Evolutionary conservation across 2,888 invertebrate genomes (phyloP).

Genomic region (Amphimallon solstitiale): DNA sequence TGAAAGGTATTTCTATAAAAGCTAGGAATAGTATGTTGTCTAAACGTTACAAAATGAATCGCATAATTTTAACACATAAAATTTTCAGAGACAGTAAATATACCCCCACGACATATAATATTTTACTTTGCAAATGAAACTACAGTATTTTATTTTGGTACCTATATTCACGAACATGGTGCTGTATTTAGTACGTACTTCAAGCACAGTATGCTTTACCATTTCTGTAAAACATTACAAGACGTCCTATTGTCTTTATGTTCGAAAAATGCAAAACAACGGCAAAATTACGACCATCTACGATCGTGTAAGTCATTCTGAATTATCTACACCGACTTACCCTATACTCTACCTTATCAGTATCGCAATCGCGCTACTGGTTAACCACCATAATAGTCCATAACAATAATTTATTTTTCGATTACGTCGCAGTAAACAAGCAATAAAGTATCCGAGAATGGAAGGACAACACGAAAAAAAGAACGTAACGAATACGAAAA

Average conservation of each 20-base stretch:
- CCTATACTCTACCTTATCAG: conserved; percentile 26
- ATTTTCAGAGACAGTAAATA: no score
- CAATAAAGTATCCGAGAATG: conserved; percentile 37
- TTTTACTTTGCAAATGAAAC: background rate
- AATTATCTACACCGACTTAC: conserved; percentile 24
- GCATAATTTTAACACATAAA: no score
- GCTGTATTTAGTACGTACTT: no score
- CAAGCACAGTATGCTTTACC: conserved; percentile 6
- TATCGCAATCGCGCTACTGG: conserved; percentile 33
- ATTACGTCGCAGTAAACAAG: conserved; percentile 39
- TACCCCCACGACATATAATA: no score
- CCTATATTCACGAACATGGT: no score
- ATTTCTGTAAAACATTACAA: conserved; percentile 18
- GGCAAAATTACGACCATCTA: background rate
- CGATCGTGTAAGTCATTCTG: conserved; percentile 10
- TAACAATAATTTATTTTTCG: conserved; percentile 40
- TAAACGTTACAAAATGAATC: no score
- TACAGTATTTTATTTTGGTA: no score
- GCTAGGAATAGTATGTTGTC: no score
- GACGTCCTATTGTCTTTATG: conserved; percentile 30
- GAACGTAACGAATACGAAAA: conserved; percentile 18
- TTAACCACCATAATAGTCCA: conserved; percentile 36
- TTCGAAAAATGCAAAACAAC: conserved; percentile 26
- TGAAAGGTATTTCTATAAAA: no score
- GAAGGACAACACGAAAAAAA: conserved; percentile 29